Evolutionary conservation across 2,888 invertebrate species (phyloP), one percentile per base, ranked within the genome.

Genomic region (Orthosia cruda): DNA sequence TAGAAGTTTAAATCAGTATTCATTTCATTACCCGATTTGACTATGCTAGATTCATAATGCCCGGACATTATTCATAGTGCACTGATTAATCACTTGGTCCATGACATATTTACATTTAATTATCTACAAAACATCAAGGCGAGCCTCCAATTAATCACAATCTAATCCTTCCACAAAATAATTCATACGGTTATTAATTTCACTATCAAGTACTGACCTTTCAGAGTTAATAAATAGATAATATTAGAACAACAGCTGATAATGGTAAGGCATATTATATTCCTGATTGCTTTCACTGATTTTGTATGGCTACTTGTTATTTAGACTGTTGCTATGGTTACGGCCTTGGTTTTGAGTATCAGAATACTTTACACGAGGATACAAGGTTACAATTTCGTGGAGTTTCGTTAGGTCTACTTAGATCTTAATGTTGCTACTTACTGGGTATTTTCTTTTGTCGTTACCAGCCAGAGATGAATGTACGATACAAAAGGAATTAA

Each of bases 211-310:
- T 75, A 69, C 63, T 76, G 67, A 81, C 81, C 75, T 75, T 84
- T 63, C 18, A 4, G 12, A 80, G 64, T 77, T 86, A 86, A 86
- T 88, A 71, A 87, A 86, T 74, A 86, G 87, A 87, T 84, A 81
- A 83, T 85, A 84, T 77, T 52, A 15, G 52, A 77, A 74, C 55
- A 77, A 81, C 67, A 68, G 18, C 57, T 74, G 83, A 87, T 89
- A 88, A 82, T 77, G 49, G 49, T 47, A 26, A 13, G 40, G 59
- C 68, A 58, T 75, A 80, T 71, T 55, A 20, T 72, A 45, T 57
- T 63, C 57, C 40, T 77, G 77, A 83, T 83, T 76, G 70, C 58
- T 74, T 74, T 64, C 63, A 62, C 58, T 74, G 81, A 82, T 76
- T 81, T 84, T 55, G 49, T 74, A 55, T 50, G 67, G 59, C 57